Conservation (phyloP, 2,113 vertebrate species). For the Delphinus delphis region DNA sequence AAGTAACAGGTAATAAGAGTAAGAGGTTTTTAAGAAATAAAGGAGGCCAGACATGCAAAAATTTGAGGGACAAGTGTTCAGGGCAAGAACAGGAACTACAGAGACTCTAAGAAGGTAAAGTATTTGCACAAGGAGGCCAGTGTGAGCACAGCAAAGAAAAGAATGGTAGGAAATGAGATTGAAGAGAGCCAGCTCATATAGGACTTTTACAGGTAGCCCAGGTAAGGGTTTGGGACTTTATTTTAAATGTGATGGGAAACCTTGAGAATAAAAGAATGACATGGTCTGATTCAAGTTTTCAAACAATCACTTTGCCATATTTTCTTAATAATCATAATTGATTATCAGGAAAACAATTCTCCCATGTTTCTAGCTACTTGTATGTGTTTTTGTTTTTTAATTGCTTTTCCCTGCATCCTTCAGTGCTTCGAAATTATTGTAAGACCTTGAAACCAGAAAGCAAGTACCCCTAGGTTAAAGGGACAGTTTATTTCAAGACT, state of each 20-base stretch:
- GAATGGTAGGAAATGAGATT: not conserved
- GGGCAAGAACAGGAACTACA: not conserved
- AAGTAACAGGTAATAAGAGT: not conserved
- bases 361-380: not conserved
- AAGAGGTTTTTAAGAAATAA: not conserved
- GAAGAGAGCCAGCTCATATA: not conserved
- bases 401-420: not conserved
- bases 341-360: not conserved
- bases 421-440: not conserved
- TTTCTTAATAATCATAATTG: not conserved
- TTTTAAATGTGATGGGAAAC: not conserved
- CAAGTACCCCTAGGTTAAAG: not conserved
- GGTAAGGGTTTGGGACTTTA: not conserved
- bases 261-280: not conserved
- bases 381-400: not conserved
- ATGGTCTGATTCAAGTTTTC: not conserved
- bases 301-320: not conserved
- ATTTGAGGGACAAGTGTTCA: not conserved
- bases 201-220: not conserved
- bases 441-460: constrained; percentile 4
- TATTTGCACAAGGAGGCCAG: not conserved
- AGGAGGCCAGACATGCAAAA: not conserved
- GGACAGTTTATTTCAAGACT: not conserved
- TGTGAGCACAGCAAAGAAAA: not conserved
- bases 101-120: not conserved